Evolutionary conservation across 2,113 vertebrate genomes (phyloP).

Genomic region (Ardeotis arabs): DNA sequence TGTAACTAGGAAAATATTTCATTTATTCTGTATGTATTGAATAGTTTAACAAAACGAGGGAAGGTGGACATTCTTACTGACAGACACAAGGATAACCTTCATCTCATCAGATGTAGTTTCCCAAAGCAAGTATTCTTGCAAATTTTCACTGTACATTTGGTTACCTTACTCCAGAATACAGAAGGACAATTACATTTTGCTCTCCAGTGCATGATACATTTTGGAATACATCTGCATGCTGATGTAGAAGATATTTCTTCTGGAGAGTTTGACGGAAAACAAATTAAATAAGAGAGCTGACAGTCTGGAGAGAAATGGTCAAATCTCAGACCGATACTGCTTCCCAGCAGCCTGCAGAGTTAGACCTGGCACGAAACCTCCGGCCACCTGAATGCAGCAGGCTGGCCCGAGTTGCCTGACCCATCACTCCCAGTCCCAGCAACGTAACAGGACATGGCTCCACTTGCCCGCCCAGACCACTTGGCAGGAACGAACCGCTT

Average conservation of each 20-base stretch:
- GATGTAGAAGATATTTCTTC: background rate
- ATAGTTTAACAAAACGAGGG: background rate
- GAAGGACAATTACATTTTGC: background rate
- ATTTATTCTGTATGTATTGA: background rate
- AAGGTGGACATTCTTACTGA: background rate
- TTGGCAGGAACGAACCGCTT: background rate
- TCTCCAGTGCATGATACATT: background rate
- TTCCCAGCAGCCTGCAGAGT: constrained; percentile 18
- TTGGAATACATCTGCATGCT: background rate
- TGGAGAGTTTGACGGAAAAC: constrained; percentile 23
- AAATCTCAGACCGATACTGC: background rate
- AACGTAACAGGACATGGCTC: background rate
- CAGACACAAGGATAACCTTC: background rate
- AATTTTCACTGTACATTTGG: background rate
- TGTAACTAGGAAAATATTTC: background rate
- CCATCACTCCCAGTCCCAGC: background rate
- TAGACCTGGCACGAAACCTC: background rate
- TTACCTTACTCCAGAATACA: background rate
- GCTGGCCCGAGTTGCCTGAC: background rate
- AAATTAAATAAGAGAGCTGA: constrained; percentile 3
- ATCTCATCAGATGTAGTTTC: background rate
- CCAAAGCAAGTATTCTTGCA: background rate
- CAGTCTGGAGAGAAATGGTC: constrained; percentile 5
- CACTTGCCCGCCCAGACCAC: background rate
- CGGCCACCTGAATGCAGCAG: background rate